phyloP scores from a whole-genome alignment of 2,797 vertebrate species.

The Malacoraja senta region DNA sequence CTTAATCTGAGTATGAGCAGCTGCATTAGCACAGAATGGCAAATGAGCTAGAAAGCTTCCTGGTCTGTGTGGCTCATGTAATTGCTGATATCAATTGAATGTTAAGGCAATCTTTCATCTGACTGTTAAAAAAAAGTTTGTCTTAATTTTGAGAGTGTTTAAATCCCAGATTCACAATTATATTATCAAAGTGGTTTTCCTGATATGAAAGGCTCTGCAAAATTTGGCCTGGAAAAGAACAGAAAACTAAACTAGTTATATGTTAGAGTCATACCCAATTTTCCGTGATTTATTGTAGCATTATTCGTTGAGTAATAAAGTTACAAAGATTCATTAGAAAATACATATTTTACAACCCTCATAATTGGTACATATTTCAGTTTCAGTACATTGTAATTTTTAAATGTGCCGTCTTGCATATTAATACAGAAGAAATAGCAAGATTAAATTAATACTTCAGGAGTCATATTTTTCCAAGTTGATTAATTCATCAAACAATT shows the following conservation, averaged over 20 bases:
- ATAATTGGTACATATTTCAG: conserved; percentile 32
- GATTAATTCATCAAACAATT: neutral
- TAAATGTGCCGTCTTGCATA: conserved; percentile 2
- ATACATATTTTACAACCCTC: conserved; percentile 18
- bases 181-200: neutral
- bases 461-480: neutral
- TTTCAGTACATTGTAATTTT: conserved; percentile 31
- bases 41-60: neutral
- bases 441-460: neutral
- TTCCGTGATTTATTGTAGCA: conserved; percentile 8
- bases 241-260: neutral
- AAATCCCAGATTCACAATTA: neutral
- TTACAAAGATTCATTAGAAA: conserved; percentile 25
- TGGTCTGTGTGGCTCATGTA: neutral
- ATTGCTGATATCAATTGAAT: neutral
- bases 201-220: neutral
- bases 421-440: conserved; percentile 8
- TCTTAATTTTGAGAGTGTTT: neutral
- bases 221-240: neutral
- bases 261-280: too few relatives aligned
- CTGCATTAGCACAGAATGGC: neutral
- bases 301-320: conserved; percentile 1
- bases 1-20: neutral
- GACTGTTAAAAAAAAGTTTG: neutral
- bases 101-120: neutral